Evolutionary conservation across 2,797 vertebrate species (phyloP).

Genomic region (Potorous gilbertii): DNA sequence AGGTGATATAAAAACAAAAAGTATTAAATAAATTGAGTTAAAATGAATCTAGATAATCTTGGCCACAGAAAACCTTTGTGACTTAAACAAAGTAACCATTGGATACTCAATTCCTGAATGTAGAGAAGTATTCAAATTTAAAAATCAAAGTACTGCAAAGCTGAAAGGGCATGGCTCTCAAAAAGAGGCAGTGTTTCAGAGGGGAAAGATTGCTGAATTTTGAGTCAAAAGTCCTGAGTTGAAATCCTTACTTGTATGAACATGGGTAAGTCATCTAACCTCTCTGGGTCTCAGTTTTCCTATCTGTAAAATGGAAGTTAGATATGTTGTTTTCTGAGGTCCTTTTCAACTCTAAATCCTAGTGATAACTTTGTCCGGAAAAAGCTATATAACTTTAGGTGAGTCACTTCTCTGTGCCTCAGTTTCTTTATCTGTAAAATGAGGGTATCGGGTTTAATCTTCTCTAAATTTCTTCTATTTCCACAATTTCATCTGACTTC

Average conservation of each 20-base stretch:
- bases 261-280: not conserved
- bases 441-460: not conserved
- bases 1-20: not conserved
- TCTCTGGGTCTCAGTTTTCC: not conserved
- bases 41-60: not conserved
- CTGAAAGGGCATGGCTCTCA: not conserved
- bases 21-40: not conserved
- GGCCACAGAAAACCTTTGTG: not conserved
- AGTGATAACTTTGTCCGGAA: not conserved
- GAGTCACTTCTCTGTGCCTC: not conserved
- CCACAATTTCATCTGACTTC: not conserved
- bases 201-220: not conserved
- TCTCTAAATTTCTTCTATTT: not conserved
- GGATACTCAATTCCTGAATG: not conserved
- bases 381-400: not conserved
- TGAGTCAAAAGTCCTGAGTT: not conserved
- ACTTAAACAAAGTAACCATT: not conserved
- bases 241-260: not conserved
- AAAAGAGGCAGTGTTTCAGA: not conserved
- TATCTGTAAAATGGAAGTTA: not conserved
- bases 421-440: not conserved
- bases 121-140: not conserved
- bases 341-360: not conserved
- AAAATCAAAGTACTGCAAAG: not conserved
- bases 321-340: not conserved